Base-by-base conservation (phyloP, 1,140 invertebrate species). In the Drosophila novamexicana region DNA sequence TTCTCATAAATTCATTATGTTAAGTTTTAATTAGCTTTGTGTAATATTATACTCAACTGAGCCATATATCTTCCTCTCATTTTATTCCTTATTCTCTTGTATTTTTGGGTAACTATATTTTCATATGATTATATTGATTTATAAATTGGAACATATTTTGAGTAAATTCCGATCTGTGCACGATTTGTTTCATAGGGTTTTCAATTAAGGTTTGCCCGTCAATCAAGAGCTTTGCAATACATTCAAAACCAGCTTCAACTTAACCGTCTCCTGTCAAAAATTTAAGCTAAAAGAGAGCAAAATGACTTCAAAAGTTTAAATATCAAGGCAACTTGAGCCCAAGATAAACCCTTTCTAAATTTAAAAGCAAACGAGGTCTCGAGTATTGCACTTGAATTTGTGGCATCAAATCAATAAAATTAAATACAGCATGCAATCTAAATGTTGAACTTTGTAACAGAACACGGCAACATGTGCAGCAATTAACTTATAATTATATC, bases 291-390 rank as follows among this genome's bases (percentile, higher is more conserved):
- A 45, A 36, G 22, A 36, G 50, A 52, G 29, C 29, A 36, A 40
- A 58, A 7, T 14, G 54, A 44, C n/a, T 45, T 36, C 7, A n/a
- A 45, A 59, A 36, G 36, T 36, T 39, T 7, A 58, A 29, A 61
- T 54, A 68, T 56, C 70, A 73, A 73, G 70, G 70, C 64, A 68
- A 67, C n/a, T 9, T 14, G 7, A 39, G 14, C 39, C 22, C 16
- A 64, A 52, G 47, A 36, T 29, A 59, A 73, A 50, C 57, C 71
- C 57, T 74, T 74, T 74, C 71, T 56, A 69, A 69, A 71, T 62
- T 14, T 39, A 9, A 45, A 47, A 37, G 8, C 18, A 40, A 7
- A 14, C 32, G 45, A 50, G 7, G 34, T 39, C 29, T 56, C 40
- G 50, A 68, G 56, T 50, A 44, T 22, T 36, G 36, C 65, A 74